Evolutionary conservation across 2,113 vertebrate species (phyloP).

Genomic region (Tenebrosternarchus preto): DNA sequence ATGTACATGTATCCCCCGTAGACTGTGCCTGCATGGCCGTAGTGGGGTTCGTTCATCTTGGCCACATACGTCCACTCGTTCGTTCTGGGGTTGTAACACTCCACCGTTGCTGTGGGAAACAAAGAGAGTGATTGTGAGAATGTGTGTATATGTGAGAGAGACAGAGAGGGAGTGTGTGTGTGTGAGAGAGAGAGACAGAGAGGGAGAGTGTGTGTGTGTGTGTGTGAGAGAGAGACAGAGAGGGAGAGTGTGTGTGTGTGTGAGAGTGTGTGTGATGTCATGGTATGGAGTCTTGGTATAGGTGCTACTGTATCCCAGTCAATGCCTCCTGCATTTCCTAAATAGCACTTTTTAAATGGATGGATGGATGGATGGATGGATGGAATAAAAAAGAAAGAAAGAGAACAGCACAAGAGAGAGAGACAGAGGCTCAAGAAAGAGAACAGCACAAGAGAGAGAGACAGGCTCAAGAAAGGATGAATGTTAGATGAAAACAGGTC

Average conservation of each 20-base stretch:
- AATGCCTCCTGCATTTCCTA: no score
- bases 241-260: no score
- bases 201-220: no score
- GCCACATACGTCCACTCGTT: slow-evolving; percentile 99
- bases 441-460: background rate
- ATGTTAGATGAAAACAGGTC: background rate
- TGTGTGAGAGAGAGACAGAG: background rate
- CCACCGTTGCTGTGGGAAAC: slow-evolving; percentile 84
- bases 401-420: background rate
- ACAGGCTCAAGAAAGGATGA: background rate
- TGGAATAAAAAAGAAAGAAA: no score
- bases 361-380: no score
- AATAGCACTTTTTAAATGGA: no score
- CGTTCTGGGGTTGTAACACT: slow-evolving; percentile 97
- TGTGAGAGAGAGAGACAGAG: no score
- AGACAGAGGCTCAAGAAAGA: no score
- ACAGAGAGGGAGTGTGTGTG: background rate
- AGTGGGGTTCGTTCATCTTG: slow-evolving; percentile 98
- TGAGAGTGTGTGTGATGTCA: no score
- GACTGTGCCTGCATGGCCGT: slow-evolving; percentile 94
- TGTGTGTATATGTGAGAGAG: background rate
- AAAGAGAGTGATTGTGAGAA: slow-evolving; percentile 15
- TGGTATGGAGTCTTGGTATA: no score
- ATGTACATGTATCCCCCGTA: slow-evolving; percentile 95
- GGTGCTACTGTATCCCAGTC: no score